Conservation (phyloP, 1,140 invertebrate species). For the Drosophila nigrodunni region DNA sequence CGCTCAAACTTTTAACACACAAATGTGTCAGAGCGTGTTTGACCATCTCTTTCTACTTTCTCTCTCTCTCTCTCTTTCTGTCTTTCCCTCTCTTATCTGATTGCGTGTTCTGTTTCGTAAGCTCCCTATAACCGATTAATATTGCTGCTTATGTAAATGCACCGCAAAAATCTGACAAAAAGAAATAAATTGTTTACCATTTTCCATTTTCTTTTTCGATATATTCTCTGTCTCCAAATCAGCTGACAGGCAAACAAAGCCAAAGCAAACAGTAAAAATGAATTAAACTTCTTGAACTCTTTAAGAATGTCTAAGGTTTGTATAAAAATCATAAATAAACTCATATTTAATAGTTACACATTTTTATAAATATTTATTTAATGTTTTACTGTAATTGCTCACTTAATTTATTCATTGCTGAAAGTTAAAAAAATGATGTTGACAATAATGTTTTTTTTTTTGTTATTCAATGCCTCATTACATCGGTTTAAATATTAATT, state of each 20-base stretch:
- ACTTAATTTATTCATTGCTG: too few relatives aligned
- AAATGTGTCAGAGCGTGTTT: conserved; percentile 16
- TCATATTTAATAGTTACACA: too few relatives aligned
- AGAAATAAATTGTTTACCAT: background rate
- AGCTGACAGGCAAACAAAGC: background rate
- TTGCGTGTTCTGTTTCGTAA: background rate
- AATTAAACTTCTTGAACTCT: too few relatives aligned
- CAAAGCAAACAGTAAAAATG: background rate
- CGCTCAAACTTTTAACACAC: conserved; percentile 40
- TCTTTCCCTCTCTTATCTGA: background rate
- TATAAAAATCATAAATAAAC: too few relatives aligned
- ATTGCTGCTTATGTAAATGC: background rate
- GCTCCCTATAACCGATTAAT: conserved; percentile 3
- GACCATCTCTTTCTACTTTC: background rate
- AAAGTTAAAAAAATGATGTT: too few relatives aligned
- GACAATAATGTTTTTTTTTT: too few relatives aligned
- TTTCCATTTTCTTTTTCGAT: background rate
- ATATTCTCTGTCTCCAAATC: background rate
- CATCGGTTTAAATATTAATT: too few relatives aligned
- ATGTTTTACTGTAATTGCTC: too few relatives aligned
- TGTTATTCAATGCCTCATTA: too few relatives aligned
- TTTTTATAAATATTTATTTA: too few relatives aligned
- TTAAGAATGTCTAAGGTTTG: too few relatives aligned
- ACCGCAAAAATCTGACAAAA: background rate
- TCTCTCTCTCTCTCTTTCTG: background rate